A percentile compares a stretch with the other conserved stretches of the same genome.
phyloP scores from a whole-genome alignment of 2,113 vertebrate genomes.

The Anguilla japonica region DNA sequence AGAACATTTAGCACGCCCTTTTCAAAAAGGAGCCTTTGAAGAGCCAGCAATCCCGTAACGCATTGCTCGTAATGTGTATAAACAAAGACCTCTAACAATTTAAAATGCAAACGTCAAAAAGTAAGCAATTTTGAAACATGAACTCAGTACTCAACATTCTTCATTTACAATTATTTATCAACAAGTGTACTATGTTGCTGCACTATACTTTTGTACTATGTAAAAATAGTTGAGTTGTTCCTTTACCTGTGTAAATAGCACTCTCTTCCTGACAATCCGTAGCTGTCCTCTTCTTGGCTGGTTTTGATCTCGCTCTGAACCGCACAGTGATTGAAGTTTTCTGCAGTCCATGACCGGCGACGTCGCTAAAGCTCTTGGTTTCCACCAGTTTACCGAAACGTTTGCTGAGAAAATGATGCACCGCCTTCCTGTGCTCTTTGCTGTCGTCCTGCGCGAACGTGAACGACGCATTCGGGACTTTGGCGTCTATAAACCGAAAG shows the following conservation, averaged over 20 bases:
- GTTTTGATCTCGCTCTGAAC: constrained; percentile 74
- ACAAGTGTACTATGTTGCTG: too few species aligned
- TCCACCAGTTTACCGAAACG: constrained; percentile 90
- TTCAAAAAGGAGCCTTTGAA: too few species aligned
- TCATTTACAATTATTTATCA: background rate
- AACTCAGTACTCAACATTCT: too few species aligned
- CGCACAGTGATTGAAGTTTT: constrained; percentile 77
- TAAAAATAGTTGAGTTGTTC: too few species aligned
- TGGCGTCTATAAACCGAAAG: constrained; percentile 81
- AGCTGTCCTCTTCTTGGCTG: constrained; percentile 68
- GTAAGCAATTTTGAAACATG: too few species aligned
- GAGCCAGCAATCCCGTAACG: too few species aligned
- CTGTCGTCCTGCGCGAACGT: constrained; percentile 76
- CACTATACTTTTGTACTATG: background rate
- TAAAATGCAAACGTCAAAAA: background rate
- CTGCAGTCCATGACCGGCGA: constrained; percentile 35
- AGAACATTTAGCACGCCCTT: too few species aligned
- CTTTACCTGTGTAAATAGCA: constrained; percentile 79
- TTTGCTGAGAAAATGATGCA: constrained; percentile 88
- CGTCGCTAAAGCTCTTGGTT: constrained; percentile 81
- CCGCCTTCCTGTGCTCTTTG: constrained; percentile 83
- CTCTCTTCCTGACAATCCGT: constrained; percentile 41
- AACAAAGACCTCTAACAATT: too few species aligned
- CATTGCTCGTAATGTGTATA: too few species aligned
- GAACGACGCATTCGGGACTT: constrained; percentile 74